Conservation (phyloP, 2,113 vertebrate species). For the Clarias gariepinus region DNA sequence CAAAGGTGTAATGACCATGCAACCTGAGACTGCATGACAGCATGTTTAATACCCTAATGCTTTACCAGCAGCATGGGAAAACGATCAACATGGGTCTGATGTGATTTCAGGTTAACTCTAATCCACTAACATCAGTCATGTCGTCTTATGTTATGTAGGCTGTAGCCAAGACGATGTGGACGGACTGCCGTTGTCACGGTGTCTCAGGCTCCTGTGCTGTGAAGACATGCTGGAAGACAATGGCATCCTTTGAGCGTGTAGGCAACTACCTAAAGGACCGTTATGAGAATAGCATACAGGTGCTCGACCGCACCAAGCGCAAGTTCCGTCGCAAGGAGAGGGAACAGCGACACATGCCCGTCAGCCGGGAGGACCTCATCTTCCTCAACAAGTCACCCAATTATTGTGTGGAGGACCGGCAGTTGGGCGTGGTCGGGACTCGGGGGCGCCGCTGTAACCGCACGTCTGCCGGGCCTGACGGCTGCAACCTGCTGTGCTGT, state of each 20-base stretch:
- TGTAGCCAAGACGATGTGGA: conserved; percentile 85
- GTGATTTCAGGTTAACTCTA: not conserved
- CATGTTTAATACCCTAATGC: not conserved
- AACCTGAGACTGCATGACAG: not conserved
- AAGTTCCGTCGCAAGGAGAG: conserved; percentile 84
- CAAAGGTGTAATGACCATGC: not conserved
- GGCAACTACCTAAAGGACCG: conserved; percentile 88
- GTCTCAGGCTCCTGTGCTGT: conserved; percentile 97
- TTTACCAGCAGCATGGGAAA: not conserved
- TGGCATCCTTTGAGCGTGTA: conserved; percentile 88
- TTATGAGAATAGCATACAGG: conserved; percentile 88
- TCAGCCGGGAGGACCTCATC: conserved; percentile 82
- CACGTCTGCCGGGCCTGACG: conserved; percentile 77
- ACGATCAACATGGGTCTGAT: not conserved
- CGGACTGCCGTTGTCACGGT: conserved; percentile 94
- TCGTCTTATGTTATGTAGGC: conserved; percentile 71
- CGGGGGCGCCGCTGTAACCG: conserved; percentile 90
- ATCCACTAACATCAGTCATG: not conserved
- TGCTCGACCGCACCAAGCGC: conserved; percentile 78
- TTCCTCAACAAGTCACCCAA: conserved; percentile 92
- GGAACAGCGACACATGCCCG: conserved; percentile 71
- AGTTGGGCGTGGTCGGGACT: conserved; percentile 83
- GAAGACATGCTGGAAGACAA: conserved; percentile 94
- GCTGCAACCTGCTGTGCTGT: conserved; percentile 94
- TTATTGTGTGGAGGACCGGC: conserved; percentile 88